Conservation (phyloP, 2,888 invertebrate species). For the Polymixis flavicincta region DNA sequence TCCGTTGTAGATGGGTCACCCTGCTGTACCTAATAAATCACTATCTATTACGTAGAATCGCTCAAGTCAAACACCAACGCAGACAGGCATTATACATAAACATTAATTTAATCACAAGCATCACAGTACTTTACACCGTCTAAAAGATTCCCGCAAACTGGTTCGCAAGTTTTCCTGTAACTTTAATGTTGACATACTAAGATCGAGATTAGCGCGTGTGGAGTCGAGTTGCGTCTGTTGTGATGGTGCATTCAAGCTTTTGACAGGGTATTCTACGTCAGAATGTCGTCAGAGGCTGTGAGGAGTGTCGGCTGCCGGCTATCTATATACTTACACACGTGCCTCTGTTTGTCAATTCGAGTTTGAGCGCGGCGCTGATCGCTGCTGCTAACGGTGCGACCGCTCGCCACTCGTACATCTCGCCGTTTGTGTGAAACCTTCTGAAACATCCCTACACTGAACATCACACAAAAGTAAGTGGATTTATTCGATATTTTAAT, state of each 20-base stretch:
- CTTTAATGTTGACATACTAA: conserved; percentile 9
- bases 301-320: conserved; percentile 56
- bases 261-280: conserved; percentile 64
- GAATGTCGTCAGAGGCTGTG: conserved; percentile 65
- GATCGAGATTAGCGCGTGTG: conserved; percentile 15
- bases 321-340: conserved; percentile 69
- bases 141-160: conserved; percentile 43
- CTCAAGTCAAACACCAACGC: conserved; percentile 1
- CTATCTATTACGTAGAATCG: not conserved
- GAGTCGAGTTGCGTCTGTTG: conserved; percentile 20
- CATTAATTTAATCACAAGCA: conserved; percentile 12
- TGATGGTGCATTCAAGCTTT: conserved; percentile 64
- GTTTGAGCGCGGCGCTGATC: conserved; percentile 76
- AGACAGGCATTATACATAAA: not conserved
- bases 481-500: not conserved
- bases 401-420: conserved; percentile 59
- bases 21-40: not conserved
- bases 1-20: not conserved
- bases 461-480: conserved; percentile 62
- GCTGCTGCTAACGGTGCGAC: conserved; percentile 71
- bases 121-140: conserved; percentile 31
- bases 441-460: conserved; percentile 26
- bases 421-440: conserved; percentile 71
- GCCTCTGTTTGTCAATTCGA: conserved; percentile 74
- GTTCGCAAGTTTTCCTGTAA: conserved; percentile 50